Base-by-base conservation (phyloP, 2,888 invertebrate species). In the Cosmia trapezina region DNA sequence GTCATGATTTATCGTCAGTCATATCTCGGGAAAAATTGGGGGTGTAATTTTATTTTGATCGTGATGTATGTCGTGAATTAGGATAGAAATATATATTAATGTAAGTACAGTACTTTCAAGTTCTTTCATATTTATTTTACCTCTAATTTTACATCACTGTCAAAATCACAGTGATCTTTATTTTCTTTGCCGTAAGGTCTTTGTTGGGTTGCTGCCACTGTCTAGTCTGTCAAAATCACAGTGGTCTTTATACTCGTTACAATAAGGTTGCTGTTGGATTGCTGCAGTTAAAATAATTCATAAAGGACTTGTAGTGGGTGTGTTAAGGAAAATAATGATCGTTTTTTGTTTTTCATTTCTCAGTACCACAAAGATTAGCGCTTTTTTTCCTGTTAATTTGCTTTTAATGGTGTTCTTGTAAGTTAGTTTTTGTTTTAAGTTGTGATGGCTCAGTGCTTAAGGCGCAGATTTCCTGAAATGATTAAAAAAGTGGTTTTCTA, bases 1-100 rank as follows among this genome's bases (percentile, higher is more conserved):
- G 81, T 73, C 72, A 78, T 80, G 80, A 81, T 86, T 82, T 84
- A 82, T 85, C 54, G 61, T 71, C 78, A 70, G 63, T 72, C 63
- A 72, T 61, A 70, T 71, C 63, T 75, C 7, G 63, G 33, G 63
- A 57, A 80, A 70, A 66, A 65, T 45, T 69, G 65, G 62, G n/a
- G 37, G 43, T 54, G 62, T 83, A 75, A 86, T 86, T 73, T 75
- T 80, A 67, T 80, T 85, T 83, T 77, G 57, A 70, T 73, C 61
- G 59, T 62, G 66, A 77, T 73, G 57, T 59, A 69, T 59, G 43
- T 28, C 17, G 5, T 41, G 53, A 59, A 69, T 82, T 65, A 62
- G n/a, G 47, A 33, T 22, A 37, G 11, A 22, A 59, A 74, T 37
- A 37, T 33, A 61, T 66, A n/a, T 59, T 6, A 43, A 47, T 49